Conservation (phyloP, 1,140 invertebrate species). For the Riptortus pedestris region DNA sequence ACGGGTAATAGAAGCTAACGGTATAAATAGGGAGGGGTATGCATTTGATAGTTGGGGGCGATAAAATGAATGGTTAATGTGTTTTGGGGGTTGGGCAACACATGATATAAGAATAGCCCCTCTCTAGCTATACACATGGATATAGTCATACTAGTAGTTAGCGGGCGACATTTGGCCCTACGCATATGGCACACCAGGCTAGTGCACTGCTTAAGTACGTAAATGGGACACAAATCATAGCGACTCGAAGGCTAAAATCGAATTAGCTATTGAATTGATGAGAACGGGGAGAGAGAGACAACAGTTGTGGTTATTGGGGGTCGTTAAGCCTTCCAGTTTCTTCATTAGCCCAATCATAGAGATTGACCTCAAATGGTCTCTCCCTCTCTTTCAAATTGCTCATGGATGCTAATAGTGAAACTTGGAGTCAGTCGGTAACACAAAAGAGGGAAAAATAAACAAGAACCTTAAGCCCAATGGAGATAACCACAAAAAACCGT, state of each 20-base stretch:
- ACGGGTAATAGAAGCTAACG: not conserved
- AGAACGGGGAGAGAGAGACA: not conserved
- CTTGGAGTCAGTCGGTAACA: too few relatives aligned
- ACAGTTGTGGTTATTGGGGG: not conserved
- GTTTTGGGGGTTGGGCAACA: not conserved
- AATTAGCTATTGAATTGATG: not conserved
- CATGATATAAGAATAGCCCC: constrained; percentile 8
- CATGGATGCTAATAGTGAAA: too few relatives aligned
- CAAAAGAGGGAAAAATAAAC: too few relatives aligned
- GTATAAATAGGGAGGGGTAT: not conserved
- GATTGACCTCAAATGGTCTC: too few relatives aligned
- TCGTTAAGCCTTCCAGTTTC: too few relatives aligned
- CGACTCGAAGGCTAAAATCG: constrained; percentile 4
- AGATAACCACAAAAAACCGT: too few relatives aligned
- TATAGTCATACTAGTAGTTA: constrained; percentile 5
- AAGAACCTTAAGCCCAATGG: too few relatives aligned
- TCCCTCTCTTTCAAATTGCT: too few relatives aligned
- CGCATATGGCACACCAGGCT: not conserved
- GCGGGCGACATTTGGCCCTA: constrained; percentile 4
- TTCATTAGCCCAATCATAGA: constrained; percentile 8
- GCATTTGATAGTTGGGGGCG: not conserved
- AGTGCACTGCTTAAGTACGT: too few relatives aligned
- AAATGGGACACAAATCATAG: constrained; percentile 6
- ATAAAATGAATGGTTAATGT: not conserved
- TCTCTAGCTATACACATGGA: not conserved